These are phyloP conservation scores for Lasaia peninsularis DNA, from an alignment of 1,140 invertebrate species.

Conservation along the genomic window DNA sequence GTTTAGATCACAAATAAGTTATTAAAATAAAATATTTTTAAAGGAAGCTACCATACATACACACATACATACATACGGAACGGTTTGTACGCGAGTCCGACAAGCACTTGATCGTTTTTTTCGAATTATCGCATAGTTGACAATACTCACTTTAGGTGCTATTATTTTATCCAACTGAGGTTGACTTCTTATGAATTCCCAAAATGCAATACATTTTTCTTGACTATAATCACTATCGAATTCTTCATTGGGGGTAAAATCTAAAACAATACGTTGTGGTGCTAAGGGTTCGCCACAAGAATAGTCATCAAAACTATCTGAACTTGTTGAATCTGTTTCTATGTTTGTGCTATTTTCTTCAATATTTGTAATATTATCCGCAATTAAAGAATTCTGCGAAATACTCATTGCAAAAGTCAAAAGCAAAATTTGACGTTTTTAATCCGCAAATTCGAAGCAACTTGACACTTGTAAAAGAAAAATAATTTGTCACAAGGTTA, in stretches of 20 bases:
- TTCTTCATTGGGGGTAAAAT: neutral
- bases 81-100: too few species aligned
- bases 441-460: too few species aligned
- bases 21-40: too few species aligned
- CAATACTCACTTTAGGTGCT: neutral
- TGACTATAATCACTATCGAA: neutral
- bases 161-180: neutral
- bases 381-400: neutral
- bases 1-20: too few species aligned
- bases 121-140: too few species aligned
- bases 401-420: neutral
- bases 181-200: neutral
- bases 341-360: neutral
- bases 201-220: neutral
- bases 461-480: too few species aligned
- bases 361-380: neutral
- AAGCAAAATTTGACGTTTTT: too few species aligned
- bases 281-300: neutral
- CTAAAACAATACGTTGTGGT: neutral
- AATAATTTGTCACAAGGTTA: too few species aligned
- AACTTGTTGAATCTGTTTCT: neutral
- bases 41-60: too few species aligned
- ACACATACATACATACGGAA: too few species aligned
- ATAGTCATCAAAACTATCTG: neutral
- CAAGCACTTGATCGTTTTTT: too few species aligned